These are phyloP conservation scores for Solenopsis invicta DNA, from an alignment of 1,140 invertebrate genomes.

Conservation along the genomic window DNA sequence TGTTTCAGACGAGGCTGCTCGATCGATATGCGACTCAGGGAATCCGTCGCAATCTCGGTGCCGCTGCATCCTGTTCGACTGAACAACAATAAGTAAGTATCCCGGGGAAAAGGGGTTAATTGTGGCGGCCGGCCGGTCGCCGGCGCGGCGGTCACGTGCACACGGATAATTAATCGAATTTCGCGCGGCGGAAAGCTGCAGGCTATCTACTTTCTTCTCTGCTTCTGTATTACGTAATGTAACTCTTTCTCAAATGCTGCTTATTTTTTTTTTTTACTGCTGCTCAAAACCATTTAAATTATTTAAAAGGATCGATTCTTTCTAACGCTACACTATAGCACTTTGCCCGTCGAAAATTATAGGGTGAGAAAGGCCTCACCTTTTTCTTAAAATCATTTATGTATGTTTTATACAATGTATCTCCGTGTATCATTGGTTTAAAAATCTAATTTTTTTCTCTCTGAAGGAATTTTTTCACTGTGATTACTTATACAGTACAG, in stretches of 20 bases:
- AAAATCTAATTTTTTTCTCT: not conserved
- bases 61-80: conserved; percentile 79
- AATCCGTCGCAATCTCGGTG: conserved; percentile 73
- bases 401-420: not conserved
- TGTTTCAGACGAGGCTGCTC: conserved; percentile 79
- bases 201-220: not conserved
- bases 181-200: not conserved
- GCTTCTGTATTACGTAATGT: conserved; percentile 22
- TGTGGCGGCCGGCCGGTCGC: not conserved
- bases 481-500: too few species aligned
- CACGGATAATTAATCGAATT: too few species aligned
- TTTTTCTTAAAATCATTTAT: not conserved
- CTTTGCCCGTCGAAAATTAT: not conserved
- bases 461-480: not conserved
- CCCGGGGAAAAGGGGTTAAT: not conserved
- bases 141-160: conserved; percentile 12
- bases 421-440: not conserved
- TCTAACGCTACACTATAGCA: not conserved
- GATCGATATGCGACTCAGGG: conserved; percentile 85
- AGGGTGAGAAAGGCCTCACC: not conserved
- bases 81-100: conserved; percentile 84
- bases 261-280: too few species aligned
- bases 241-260: not conserved
- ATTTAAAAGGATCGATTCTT: too few species aligned
- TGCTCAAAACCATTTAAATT: too few species aligned